A percentile compares a stretch with the other conserved stretches of the same genome.
These are phyloP conservation scores for Muraenolepis orangiensis DNA, from an alignment of 2,797 vertebrate genomes.

Conservation along the genomic window DNA sequence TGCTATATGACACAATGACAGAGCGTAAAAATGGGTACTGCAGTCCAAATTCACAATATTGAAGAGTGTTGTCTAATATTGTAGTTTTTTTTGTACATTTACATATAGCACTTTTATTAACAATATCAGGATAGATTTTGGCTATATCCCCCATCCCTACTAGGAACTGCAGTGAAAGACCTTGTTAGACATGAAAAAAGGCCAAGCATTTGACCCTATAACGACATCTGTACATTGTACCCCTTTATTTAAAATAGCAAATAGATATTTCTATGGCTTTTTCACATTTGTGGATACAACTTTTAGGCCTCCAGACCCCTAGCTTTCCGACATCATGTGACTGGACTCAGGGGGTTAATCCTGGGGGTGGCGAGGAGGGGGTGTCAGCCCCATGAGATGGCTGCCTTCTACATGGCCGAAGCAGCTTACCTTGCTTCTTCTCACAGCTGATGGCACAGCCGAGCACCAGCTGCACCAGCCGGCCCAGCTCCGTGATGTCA, in stretches of 20 bases:
- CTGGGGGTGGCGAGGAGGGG: no score
- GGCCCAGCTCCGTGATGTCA: slow-evolving; percentile 80
- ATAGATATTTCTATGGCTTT: no score
- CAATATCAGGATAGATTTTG: no score
- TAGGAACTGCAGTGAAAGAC: not conserved
- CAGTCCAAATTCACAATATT: no score
- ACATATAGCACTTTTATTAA: no score
- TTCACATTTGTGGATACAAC: not conserved
- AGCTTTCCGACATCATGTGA: slow-evolving; percentile 24
- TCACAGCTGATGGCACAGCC: slow-evolving; percentile 89
- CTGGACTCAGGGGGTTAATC: slow-evolving; percentile 27
- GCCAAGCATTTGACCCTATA: not conserved
- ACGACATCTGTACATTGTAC: not conserved
- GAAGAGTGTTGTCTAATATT: no score
- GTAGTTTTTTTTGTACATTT: no score
- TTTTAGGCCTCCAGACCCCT: not conserved
- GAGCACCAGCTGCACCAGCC: slow-evolving; percentile 85
- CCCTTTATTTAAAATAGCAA: no score
- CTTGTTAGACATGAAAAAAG: no score
- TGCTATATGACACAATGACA: no score
- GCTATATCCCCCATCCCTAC: no score
- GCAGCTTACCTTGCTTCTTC: slow-evolving; percentile 82
- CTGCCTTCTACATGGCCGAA: not conserved
- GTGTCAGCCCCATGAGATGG: slow-evolving; percentile 24
- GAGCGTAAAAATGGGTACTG: no score